Conservation (phyloP, 2,888 invertebrate species). For the Melanophora roralis region DNA sequence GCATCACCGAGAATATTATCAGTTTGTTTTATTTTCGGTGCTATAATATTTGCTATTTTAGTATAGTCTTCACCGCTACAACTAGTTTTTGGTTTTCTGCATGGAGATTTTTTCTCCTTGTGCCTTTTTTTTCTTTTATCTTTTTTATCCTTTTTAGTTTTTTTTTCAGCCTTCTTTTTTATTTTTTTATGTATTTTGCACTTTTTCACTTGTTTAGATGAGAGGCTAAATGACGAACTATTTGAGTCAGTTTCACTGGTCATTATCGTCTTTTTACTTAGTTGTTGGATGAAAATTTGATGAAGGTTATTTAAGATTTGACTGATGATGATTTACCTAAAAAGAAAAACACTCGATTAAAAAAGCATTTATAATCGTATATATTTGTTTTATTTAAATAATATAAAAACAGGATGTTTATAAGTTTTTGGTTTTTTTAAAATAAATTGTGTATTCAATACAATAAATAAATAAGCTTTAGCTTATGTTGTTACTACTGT, state of each 20-base stretch:
- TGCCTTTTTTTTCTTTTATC: constrained; percentile 71
- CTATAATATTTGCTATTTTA: not conserved
- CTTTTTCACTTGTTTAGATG: constrained; percentile 60
- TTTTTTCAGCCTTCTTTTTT: constrained; percentile 64
- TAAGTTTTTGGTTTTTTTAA: not conserved
- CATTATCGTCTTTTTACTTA: constrained; percentile 60
- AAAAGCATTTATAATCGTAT: not conserved
- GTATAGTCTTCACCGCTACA: not conserved
- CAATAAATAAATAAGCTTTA: not conserved
- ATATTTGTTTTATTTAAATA: constrained; percentile 35
- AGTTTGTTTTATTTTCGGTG: not conserved
- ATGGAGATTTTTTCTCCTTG: constrained; percentile 67
- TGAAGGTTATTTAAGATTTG: not conserved
- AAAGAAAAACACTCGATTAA: constrained; percentile 42
- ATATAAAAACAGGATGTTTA: constrained; percentile 15
- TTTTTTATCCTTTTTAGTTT: constrained; percentile 64
- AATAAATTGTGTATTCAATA: not conserved
- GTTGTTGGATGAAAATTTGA: not conserved
- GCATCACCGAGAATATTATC: constrained; percentile 56
- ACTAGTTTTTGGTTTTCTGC: not conserved
- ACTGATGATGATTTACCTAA: constrained; percentile 28
- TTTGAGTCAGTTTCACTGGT: constrained; percentile 63
- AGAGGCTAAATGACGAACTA: constrained; percentile 44
- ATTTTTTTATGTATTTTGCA: constrained; percentile 65
- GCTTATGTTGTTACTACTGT: too few relatives aligned